Evolutionary conservation across 2,888 invertebrate species (phyloP), one percentile per base, ranked within the genome.

Genomic region (Scaptomyza parva): DNA sequence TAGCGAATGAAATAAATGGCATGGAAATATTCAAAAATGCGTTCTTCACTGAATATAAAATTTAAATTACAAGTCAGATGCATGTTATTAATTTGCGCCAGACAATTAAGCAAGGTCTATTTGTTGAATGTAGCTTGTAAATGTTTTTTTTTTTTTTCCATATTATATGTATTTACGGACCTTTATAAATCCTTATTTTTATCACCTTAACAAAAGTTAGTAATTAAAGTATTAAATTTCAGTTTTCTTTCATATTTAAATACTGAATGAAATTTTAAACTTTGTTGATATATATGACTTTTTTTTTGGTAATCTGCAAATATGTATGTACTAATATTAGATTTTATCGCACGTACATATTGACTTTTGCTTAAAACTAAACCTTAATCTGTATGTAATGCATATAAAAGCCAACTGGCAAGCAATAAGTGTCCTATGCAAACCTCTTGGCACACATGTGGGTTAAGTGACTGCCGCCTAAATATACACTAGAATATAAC

Each of bases 401-500:
- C 17, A 33, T 47, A 37, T 57, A 2, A 53, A 43, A 37, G 37
- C 12, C 24, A 18, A 40, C 8, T 14, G 28, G 7, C 26, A 22
- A 24, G 22, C 20, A 0, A 17, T 41, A 17, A 22, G 40, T 48
- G 30, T 28, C 17, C 54, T 40, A 33, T 33, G 28, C 14, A 52
- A 62, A 18, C 47, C 41, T 35, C 17, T 39, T 5, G 20, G 17
- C 54, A 22, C 40, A 52, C 59, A 47, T 72, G 48, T 67, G 69
- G 68, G 52, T 61, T 68, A 61, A 70, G 18, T 47, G 35, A 20
- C 33, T 35, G 35, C 24, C 30, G 30, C 55, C 40, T 55, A 52
- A 60, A 57, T 30, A 53, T 26, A 74, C 52, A 67, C 35, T 43
- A 17, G 28, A 17, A 51, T 33, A 30, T 14, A 51, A 9, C 11